Conservation (phyloP, 2,888 invertebrate species). For the Mellilla xanthometata region DNA sequence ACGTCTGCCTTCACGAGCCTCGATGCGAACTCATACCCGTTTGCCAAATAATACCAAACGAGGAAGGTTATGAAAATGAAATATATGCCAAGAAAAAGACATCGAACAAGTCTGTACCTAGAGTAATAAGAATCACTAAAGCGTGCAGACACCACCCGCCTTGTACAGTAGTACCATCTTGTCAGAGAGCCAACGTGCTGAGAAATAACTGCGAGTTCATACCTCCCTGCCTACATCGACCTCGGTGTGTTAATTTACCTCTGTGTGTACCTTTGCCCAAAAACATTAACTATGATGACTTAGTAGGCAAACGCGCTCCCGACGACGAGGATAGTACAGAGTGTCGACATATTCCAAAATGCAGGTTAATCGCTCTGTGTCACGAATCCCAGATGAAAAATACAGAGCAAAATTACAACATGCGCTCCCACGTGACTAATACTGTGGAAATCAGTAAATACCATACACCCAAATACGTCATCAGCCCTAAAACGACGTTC, state of each 20-base stretch:
- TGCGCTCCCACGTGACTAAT: slow-evolving; percentile 43
- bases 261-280: slow-evolving; percentile 63
- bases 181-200: slow-evolving; percentile 62
- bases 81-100: slow-evolving; percentile 42
- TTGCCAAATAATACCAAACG: slow-evolving; percentile 60
- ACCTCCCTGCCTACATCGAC: slow-evolving; percentile 66
- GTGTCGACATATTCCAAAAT: slow-evolving; percentile 41
- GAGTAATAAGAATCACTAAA: slow-evolving; percentile 64
- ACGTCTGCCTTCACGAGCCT: slow-evolving; percentile 56
- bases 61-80: slow-evolving; percentile 39
- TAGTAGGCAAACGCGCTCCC: slow-evolving; percentile 32
- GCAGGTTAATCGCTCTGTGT: slow-evolving; percentile 47
- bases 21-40: slow-evolving; percentile 63
- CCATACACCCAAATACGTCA: slow-evolving; percentile 35
- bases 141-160: slow-evolving; percentile 73
- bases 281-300: slow-evolving; percentile 52
- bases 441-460: slow-evolving; percentile 43
- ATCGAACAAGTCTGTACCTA: slow-evolving; percentile 42
- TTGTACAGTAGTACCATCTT: slow-evolving; percentile 70
- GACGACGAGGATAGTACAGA: slow-evolving; percentile 40
- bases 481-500: slow-evolving; percentile 42
- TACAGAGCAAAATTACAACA: slow-evolving; percentile 42
- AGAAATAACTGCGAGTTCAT: slow-evolving; percentile 67
- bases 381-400: slow-evolving; percentile 43
- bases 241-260: slow-evolving; percentile 70